Percentiles rank a stretch among this genome's conserved stretches.
These are phyloP conservation scores for Chymomyza caudatula DNA, from an alignment of 2,888 invertebrate genomes.

Conservation along the genomic window DNA sequence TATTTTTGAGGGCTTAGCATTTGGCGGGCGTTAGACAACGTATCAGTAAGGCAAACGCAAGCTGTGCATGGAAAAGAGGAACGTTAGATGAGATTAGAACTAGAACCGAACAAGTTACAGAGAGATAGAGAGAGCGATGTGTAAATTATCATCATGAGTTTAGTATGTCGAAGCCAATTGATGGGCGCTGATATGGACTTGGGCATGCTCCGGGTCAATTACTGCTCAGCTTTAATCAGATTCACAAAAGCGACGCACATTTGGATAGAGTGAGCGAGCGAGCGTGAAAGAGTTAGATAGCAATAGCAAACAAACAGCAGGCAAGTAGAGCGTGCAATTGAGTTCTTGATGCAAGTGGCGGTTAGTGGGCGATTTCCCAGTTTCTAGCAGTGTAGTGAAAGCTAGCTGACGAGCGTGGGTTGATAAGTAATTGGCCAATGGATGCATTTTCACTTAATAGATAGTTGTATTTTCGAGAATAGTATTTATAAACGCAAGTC, in stretches of 20 bases:
- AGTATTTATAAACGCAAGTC: too few relatives aligned
- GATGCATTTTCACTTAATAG: neutral
- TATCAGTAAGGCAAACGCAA: slow-evolving; percentile 72
- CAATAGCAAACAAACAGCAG: slow-evolving; percentile 23
- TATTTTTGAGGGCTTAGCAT: slow-evolving; percentile 62
- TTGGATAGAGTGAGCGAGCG: neutral
- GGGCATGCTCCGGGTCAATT: neutral
- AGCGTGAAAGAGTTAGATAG: slow-evolving; percentile 7
- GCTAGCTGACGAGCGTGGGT: neutral
- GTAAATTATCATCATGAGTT: neutral
- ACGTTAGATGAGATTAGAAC: slow-evolving; percentile 33
- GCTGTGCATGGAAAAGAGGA: slow-evolving; percentile 66
- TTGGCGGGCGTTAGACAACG: slow-evolving; percentile 71
- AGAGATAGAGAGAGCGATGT: neutral
- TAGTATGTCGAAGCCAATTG: neutral
- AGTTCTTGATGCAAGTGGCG: slow-evolving; percentile 37
- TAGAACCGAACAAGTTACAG: neutral
- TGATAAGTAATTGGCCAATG: neutral
- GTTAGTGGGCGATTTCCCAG: slow-evolving; percentile 25
- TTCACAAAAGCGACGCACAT: neutral
- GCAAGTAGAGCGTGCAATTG: slow-evolving; percentile 49
- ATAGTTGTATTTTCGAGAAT: neutral
- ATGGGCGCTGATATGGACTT: neutral
- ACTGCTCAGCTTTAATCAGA: neutral
- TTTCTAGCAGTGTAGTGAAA: slow-evolving; percentile 4